A percentile compares a stretch with the other conserved stretches of the same genome.
phyloP scores from a whole-genome alignment of 2,888 invertebrate genomes.

The Antheraea yamamai region DNA sequence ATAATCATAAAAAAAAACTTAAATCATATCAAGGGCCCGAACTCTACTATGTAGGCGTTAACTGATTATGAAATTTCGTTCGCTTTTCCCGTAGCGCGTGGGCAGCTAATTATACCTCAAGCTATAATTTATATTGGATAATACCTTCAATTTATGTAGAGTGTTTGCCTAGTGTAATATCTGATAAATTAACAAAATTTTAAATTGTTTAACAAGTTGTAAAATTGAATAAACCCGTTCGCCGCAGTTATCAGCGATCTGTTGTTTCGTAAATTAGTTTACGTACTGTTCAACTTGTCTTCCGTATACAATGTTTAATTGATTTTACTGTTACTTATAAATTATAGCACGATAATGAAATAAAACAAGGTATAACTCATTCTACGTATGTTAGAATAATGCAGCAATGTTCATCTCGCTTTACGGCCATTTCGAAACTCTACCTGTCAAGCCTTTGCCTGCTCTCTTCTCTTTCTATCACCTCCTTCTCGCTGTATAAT shows the following conservation, averaged over 20 bases:
- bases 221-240: slow-evolving; percentile 15
- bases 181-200: slow-evolving; percentile 41
- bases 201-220: slow-evolving; percentile 23
- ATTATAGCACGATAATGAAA: too few relatives aligned
- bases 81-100: slow-evolving; percentile 68
- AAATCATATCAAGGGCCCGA: slow-evolving; percentile 10
- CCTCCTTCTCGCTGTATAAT: too few relatives aligned
- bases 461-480: too few relatives aligned
- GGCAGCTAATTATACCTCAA: slow-evolving; percentile 72
- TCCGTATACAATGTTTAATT: slow-evolving; percentile 20
- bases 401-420: too few relatives aligned
- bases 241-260: not conserved
- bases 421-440: too few relatives aligned
- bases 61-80: slow-evolving; percentile 68
- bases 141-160: slow-evolving; percentile 54
- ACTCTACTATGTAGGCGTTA: slow-evolving; percentile 38
- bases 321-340: slow-evolving; percentile 8
- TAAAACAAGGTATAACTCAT: too few relatives aligned
- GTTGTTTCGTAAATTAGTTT: slow-evolving; percentile 16
- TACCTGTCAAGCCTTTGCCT: too few relatives aligned
- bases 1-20: not conserved
- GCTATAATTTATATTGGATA: slow-evolving; percentile 65
- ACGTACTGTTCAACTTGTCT: not conserved
- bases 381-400: too few relatives aligned
- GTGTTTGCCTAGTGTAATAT: slow-evolving; percentile 43